A percentile compares a stretch with the other conserved stretches of the same genome.
phyloP scores from a whole-genome alignment of 2,888 invertebrate genomes.

The Thereva unica region DNA sequence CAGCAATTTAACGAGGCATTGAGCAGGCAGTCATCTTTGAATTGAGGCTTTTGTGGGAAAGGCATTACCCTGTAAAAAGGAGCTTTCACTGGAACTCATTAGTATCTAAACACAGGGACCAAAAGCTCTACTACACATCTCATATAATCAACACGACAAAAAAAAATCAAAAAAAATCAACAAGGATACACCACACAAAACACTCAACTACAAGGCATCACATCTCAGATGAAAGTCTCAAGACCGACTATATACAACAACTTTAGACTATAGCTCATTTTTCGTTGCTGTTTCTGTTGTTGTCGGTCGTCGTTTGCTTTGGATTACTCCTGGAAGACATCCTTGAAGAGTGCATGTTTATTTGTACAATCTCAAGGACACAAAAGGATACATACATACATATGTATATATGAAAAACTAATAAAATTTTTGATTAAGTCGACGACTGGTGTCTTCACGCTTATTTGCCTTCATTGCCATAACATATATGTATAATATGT shows the following conservation, averaged over 20 bases:
- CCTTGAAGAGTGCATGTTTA: neutral
- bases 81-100: slow-evolving; percentile 4
- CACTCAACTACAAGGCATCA: no score
- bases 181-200: no score
- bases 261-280: no score
- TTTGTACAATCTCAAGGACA: slow-evolving; percentile 22
- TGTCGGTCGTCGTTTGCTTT: no score
- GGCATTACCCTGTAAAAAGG: neutral
- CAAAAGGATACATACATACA: slow-evolving; percentile 2
- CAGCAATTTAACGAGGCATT: slow-evolving; percentile 23
- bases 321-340: no score
- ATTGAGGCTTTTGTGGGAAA: slow-evolving; percentile 26
- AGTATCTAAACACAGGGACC: neutral
- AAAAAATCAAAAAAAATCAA: no score
- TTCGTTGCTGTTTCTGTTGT: no score
- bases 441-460: slow-evolving; percentile 23
- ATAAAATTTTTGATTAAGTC: slow-evolving; percentile 34
- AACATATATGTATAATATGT: no score
- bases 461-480: slow-evolving; percentile 2
- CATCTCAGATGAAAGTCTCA: no score
- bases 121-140: no score
- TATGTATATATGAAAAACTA: slow-evolving; percentile 6
- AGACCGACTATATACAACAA: no score
- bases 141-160: no score
- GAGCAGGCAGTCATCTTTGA: slow-evolving; percentile 20